These are phyloP conservation scores for Cistogaster globosa DNA, from an alignment of 2,888 invertebrate species.

Conservation along the genomic window DNA sequence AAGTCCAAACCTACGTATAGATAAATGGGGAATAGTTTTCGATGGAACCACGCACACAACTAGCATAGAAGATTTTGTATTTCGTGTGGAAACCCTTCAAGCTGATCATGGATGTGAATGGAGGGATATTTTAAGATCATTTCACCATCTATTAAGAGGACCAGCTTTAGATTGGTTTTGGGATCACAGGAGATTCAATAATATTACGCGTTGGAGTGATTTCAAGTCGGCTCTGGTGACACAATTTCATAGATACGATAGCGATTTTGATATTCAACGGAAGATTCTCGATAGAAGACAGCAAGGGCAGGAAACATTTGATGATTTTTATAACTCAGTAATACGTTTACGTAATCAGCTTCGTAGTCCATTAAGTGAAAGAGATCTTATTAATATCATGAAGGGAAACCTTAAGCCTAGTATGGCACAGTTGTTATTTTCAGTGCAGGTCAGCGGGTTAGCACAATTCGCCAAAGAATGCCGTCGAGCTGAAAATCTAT, in stretches of 20 bases:
- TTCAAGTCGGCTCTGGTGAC: not conserved
- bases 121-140: not conserved
- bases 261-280: conserved; percentile 23
- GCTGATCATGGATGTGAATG: not conserved
- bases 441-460: not conserved
- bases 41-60: no score
- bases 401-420: conserved; percentile 6
- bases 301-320: conserved; percentile 8
- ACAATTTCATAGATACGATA: conserved; percentile 18
- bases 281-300: conserved; percentile 19
- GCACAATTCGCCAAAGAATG: conserved; percentile 5
- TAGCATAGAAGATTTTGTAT: not conserved
- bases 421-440: conserved; percentile 17
- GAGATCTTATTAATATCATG: conserved; percentile 10
- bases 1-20: no score
- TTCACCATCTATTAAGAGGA: conserved; percentile 18
- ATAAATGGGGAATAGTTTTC: no score
- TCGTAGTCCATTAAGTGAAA: not conserved
- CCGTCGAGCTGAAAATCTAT: conserved; percentile 2
- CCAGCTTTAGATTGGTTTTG: conserved; percentile 34
- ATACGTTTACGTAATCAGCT: conserved; percentile 2
- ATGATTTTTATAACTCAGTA: conserved; percentile 19
- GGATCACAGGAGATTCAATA: not conserved
- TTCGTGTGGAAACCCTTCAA: not conserved
- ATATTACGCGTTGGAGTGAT: not conserved